Evolutionary conservation across 2,113 vertebrate species (phyloP).

Genomic region (Eclectus roratus): DNA sequence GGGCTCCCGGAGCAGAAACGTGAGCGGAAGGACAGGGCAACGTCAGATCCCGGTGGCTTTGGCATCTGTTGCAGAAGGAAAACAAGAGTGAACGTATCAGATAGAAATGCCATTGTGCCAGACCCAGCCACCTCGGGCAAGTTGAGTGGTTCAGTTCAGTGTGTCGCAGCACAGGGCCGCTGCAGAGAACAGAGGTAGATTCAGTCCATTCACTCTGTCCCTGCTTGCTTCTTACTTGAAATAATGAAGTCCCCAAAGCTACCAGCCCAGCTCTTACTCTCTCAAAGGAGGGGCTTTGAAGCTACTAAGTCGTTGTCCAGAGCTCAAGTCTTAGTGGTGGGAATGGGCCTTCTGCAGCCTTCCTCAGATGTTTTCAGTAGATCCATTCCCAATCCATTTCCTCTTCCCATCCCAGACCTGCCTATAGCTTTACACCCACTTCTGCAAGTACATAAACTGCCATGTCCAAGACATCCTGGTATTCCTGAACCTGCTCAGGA

Average conservation of each 20-base stretch:
- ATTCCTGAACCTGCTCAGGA: not conserved
- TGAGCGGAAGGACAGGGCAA: constrained; percentile 11
- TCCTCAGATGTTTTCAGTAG: not conserved
- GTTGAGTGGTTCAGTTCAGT: not conserved
- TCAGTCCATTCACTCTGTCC: not conserved
- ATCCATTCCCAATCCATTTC: not conserved
- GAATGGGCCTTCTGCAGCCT: not conserved
- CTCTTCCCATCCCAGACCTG: not conserved
- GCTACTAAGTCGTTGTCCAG: not conserved
- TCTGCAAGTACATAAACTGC: not conserved
- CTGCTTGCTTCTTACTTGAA: not conserved
- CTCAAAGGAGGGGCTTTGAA: not conserved
- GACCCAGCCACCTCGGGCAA: not conserved
- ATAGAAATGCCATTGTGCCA: constrained; percentile 21
- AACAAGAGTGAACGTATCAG: not conserved
- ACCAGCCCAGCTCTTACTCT: not conserved
- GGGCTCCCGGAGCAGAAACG: not conserved
- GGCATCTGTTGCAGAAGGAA: constrained; percentile 43
- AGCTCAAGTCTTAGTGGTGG: not conserved
- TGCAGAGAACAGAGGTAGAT: not conserved
- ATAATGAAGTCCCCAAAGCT: not conserved
- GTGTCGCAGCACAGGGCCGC: not conserved
- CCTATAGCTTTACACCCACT: not conserved
- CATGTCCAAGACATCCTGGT: accelerated
- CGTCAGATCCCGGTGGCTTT: constrained; percentile 50